Evolutionary conservation across 2,113 vertebrate genomes (phyloP), one percentile per base, ranked within the genome.

Genomic region (Catharus bicknelli): DNA sequence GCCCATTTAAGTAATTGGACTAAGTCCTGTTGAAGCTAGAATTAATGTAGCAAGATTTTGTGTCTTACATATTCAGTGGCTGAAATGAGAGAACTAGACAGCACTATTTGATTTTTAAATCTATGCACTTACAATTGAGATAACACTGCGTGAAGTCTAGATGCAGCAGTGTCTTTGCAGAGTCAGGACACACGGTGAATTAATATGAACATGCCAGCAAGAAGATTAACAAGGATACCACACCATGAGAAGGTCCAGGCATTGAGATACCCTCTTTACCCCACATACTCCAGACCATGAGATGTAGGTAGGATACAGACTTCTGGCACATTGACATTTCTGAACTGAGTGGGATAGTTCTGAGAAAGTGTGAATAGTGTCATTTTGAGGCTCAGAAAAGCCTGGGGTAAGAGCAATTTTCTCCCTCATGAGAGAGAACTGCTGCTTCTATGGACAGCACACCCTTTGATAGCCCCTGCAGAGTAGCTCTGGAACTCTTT

Each of bases 391-490:
- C 21, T 29, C 7, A 40, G 12, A 8, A 45, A 63, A 32, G 15
- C 4, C 9, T 74, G 13, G 6, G 5, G 5, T 45, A 29, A 54
- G 40, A 68, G 17, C 3, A 19, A 21, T 13, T 66, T 3, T n/a
- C 36, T 8, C 23, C 7, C 30, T 86, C 38, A 54, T 21, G 11
- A 48, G 9, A 51, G 12, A 45, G 14, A 4, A 48, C 21, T 50
- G 8, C 5, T 66, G 29, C 21, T 48, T 45, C 34, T 53, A 2
- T 26, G 17, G 12, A 48, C 6, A 73, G 4, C 2, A n/a, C 4
- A 36, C 17, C 2, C 1, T 70, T 45, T 42, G 38, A 36, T 2
- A 69, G 13, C 1, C 10, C 2, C 21, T 48, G 23, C 4, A 66
- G 22, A 62, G 15, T 13, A 48, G 21, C 9, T 59, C 16, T 82